Base-by-base conservation (phyloP, 2,888 invertebrate genomes). In the Cheilosia urbana region DNA sequence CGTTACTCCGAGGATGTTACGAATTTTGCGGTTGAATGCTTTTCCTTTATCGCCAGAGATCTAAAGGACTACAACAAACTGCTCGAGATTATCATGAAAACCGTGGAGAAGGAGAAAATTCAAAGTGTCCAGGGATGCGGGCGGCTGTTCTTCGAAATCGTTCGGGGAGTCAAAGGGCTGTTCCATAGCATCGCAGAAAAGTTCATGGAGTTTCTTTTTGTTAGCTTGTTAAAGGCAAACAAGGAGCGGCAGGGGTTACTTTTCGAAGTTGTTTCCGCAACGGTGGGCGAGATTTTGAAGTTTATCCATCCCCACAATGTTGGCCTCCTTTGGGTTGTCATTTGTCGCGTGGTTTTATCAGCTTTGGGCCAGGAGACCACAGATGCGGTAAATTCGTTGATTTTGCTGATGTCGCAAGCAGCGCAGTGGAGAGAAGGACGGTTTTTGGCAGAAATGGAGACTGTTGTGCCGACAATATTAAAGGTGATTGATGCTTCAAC, bases 1-100 rank as follows among this genome's bases (percentile, higher is more conserved):
- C 95, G 95, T 89, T 91, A 91, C 62, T 96, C 97, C 27, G 94
- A 95, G 84, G 97, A 98, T 90, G 95, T 99, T 24, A 96, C 96
- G 88, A 96, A 96, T 90, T 99, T 99, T 94, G 98, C 98, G 4
- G 97, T 98, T 0, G 98, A 99, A 93, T 97, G 98, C 92, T 98
- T 99, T 93, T 96, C 98, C 0, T 99, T 98, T 93, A 96, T 99
- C 1, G 96, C 98, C 3, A 94, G 98, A 87, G 97, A 97, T 93
- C 95, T 97, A 13, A 95, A 95, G 88, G 96, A 98, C 89, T 96
- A 95, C 89, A 94, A 95, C 37, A 94, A 94, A 65, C 96, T 98
- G 90, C 91, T 98, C 49, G 93, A 93, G 57, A 93, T 96, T 55
- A 92, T 98, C 49, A 92, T 98, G 45, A 93, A 93, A 87, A 94